These are phyloP conservation scores for Drosophila neutralis DNA, from an alignment of 2,888 invertebrate genomes.

Conservation along the genomic window DNA sequence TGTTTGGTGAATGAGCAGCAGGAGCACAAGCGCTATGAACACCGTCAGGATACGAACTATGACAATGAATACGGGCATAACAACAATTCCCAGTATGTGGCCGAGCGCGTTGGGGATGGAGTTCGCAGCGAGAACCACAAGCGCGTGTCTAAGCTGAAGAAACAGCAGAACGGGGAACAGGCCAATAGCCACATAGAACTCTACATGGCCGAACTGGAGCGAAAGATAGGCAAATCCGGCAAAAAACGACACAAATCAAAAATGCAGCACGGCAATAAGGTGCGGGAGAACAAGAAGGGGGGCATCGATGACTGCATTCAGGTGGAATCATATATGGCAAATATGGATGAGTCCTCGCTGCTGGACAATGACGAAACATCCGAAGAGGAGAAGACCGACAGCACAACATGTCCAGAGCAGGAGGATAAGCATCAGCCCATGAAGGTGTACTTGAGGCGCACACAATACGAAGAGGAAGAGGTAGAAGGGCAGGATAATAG, in stretches of 20 bases:
- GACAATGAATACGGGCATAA: conserved; percentile 13
- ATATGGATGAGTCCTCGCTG: conserved; percentile 29
- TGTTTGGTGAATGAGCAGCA: conserved; percentile 42
- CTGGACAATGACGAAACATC: conserved; percentile 24
- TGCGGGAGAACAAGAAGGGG: not conserved
- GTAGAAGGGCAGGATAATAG: conserved; percentile 21
- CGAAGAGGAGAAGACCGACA: conserved; percentile 34
- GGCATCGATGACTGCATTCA: conserved; percentile 10
- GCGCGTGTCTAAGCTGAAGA: conserved; percentile 30
- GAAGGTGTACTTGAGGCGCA: conserved; percentile 59
- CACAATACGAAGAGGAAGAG: conserved; percentile 15
- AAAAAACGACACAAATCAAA: conserved; percentile 51
- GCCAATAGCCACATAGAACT: conserved; percentile 42
- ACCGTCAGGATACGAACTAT: conserved; percentile 16
- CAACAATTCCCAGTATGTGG: conserved; percentile 14
- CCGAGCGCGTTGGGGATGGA: conserved; percentile 43
- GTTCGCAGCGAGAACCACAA: conserved; percentile 31
- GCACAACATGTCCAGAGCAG: conserved; percentile 18
- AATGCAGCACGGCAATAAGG: not conserved
- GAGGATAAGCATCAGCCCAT: conserved; percentile 23
- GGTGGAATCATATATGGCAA: conserved; percentile 51
- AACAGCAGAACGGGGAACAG: conserved; percentile 23
- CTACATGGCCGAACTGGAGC: conserved; percentile 57
- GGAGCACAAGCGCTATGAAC: conserved; percentile 33
- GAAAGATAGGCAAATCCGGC: conserved; percentile 42